phyloP scores from a whole-genome alignment of 2,797 vertebrate genomes.

The Anableps anableps region DNA sequence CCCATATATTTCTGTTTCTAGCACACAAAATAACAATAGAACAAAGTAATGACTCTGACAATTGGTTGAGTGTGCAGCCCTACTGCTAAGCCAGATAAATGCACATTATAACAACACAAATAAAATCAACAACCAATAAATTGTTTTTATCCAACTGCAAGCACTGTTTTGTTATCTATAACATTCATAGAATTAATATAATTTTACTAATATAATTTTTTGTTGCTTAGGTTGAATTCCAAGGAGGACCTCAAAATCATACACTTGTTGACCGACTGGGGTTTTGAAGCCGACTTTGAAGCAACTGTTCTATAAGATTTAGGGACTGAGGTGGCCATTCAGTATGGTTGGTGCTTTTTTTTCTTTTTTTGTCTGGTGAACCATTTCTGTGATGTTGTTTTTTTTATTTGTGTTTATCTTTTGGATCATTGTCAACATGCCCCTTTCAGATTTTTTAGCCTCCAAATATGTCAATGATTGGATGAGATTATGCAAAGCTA shows the following conservation, averaged over 20 bases:
- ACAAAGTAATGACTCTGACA: no score
- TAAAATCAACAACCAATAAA: background rate
- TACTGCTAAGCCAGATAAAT: background rate
- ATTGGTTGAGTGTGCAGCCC: background rate
- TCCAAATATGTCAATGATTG: no score
- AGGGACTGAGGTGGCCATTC: background rate
- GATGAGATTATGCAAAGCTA: background rate
- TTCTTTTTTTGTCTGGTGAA: background rate
- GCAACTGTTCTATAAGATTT: background rate
- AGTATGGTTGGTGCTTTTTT: background rate
- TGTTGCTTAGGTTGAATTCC: background rate
- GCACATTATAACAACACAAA: background rate
- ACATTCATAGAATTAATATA: background rate
- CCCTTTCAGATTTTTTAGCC: background rate
- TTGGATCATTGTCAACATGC: background rate
- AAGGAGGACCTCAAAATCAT: background rate
- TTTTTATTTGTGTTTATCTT: background rate
- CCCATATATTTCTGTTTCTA: no score
- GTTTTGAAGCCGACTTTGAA: no score
- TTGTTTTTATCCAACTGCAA: no score
- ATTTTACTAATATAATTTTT: no score
- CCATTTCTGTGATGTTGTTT: background rate
- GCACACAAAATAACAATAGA: no score
- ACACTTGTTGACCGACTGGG: no score
- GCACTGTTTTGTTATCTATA: background rate